Conservation (phyloP, 1,140 invertebrate genomes). For the Calliopsis andreniformis region DNA sequence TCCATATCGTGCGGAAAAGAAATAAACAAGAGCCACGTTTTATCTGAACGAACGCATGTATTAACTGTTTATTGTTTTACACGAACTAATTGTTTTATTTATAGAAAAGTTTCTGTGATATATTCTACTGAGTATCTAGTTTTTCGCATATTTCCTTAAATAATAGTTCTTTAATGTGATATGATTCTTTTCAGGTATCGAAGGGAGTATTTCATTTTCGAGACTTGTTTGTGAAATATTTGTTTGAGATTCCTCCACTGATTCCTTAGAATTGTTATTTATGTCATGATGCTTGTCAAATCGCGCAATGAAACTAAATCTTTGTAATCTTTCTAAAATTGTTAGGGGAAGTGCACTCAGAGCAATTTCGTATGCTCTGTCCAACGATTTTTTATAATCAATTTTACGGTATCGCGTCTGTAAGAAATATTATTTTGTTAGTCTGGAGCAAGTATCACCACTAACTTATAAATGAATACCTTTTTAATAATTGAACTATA, state of each 20-base stretch:
- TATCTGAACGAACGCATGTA: background rate
- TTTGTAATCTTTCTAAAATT: conserved; percentile 73
- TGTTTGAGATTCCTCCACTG: too few species aligned
- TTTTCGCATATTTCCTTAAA: background rate
- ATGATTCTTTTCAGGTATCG: background rate
- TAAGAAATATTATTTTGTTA: background rate
- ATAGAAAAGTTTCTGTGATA: background rate
- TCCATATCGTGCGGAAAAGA: too few species aligned
- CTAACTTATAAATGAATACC: conserved; percentile 32
- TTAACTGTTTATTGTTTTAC: background rate
- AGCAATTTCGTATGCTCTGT: conserved; percentile 73
- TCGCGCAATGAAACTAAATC: conserved; percentile 79
- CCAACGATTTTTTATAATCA: conserved; percentile 67
- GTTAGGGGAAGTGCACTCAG: conserved; percentile 74
- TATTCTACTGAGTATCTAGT: background rate
- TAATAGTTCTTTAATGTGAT: conserved; percentile 10
- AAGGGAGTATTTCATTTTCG: background rate
- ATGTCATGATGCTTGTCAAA: conserved; percentile 70
- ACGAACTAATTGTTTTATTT: background rate
- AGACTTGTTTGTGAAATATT: background rate
- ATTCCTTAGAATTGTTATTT: background rate
- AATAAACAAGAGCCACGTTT: too few species aligned
- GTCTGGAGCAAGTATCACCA: background rate
- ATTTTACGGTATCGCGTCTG: conserved; percentile 5
- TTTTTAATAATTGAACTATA: conserved; percentile 61